Evolutionary conservation across 2,113 vertebrate species (phyloP).

Genomic region (Forbesichthys papilliferus): DNA sequence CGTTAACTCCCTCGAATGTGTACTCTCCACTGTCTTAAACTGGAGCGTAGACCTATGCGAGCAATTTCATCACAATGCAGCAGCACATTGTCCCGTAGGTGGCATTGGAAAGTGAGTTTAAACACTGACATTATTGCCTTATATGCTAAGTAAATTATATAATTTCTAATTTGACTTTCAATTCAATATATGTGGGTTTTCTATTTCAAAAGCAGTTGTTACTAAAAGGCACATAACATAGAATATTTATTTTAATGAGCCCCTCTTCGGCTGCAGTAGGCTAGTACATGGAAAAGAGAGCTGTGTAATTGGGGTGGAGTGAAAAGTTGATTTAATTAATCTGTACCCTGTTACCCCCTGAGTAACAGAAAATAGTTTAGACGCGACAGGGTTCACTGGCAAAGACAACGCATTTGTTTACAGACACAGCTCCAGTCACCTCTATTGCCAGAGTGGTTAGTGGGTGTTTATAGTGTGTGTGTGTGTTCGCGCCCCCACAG

Average conservation of each 20-base stretch:
- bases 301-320: conserved; percentile 36
- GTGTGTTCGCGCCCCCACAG: conserved; percentile 19
- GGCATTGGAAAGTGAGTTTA: conserved; percentile 10
- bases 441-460: conserved; percentile 42
- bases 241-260: conserved; percentile 41
- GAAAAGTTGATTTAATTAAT: conserved; percentile 49
- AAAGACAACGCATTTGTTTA: conserved; percentile 41
- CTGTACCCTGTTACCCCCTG: conserved; percentile 26
- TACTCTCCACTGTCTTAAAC: not conserved
- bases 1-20: not conserved
- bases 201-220: not conserved
- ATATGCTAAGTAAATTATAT: conserved; percentile 36
- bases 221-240: conserved; percentile 24
- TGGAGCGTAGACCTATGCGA: conserved; percentile 7
- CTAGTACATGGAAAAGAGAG: conserved; percentile 25
- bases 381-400: conserved; percentile 8
- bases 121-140: conserved; percentile 57
- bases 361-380: conserved; percentile 11
- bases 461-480: conserved; percentile 27
- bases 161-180: too few species aligned
- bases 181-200: too few species aligned
- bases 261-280: conserved; percentile 49
- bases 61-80: not conserved
- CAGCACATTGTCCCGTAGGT: conserved; percentile 20
- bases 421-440: conserved; percentile 28